Evolutionary conservation across 92 coral and sea anemone species (phyloP).

Genomic region (Micromussa lordhowensis): DNA sequence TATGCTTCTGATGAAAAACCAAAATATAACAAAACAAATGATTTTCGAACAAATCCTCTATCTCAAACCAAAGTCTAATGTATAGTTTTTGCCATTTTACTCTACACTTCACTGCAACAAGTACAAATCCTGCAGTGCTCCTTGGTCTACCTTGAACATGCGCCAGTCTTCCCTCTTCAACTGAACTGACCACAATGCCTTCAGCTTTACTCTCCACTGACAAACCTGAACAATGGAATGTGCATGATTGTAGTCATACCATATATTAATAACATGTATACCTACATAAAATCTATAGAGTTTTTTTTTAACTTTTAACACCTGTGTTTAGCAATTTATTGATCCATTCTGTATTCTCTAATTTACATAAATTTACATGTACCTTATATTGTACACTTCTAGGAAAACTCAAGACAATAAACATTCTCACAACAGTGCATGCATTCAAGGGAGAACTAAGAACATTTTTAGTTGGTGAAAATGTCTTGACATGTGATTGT

Average conservation of each 20-base stretch:
- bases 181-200: slow-evolving; percentile 83
- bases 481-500: neutral
- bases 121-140: neutral
- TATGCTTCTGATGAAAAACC: no score
- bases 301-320: no score
- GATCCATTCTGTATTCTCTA: no score
- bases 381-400: no score
- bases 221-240: slow-evolving; percentile 51
- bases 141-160: slow-evolving; percentile 84
- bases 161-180: slow-evolving; percentile 86
- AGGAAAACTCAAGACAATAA: no score
- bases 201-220: slow-evolving; percentile 72
- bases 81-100: neutral
- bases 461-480: neutral
- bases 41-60: neutral
- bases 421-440: no score
- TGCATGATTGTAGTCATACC: neutral
- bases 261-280: neutral
- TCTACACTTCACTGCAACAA: neutral
- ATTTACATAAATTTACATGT: no score
- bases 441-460: no score
- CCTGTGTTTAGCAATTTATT: no score
- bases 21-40: neutral
- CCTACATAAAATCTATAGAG: neutral
- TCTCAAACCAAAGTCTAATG: neutral